Evolutionary conservation across 2,113 vertebrate genomes (phyloP), one percentile per base, ranked within the genome.

Genomic region (Tupaia tana): DNA sequence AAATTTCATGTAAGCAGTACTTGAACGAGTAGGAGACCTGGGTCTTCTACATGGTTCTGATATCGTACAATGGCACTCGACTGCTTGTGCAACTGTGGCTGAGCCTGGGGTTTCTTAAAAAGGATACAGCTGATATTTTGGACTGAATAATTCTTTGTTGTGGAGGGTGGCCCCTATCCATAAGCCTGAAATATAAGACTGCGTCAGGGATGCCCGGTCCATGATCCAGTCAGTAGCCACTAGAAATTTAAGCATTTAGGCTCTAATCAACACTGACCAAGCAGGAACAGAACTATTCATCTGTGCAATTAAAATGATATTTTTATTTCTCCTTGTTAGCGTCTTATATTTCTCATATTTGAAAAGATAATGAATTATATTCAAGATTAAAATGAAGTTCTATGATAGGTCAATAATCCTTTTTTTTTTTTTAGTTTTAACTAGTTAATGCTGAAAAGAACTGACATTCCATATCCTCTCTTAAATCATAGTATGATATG

Each of bases 401-500:
- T 85, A 7, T 70, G 96, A 96, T 64, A 97, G 9, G 16, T 82
- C 75, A 91, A 74, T 67, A 61, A 74, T 58, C 52, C 61, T 7
- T 73, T 54, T 61, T 94, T 43, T 13, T 64, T 20, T 92, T 87
- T 82, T 80, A 9, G 56, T 70, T 56, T 15, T 86, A 63, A 86
- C 29, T 31, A 9, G 7, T 58, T 56, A 74, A 13, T 69, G 43
- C 66, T 89, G 59, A 86, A 90, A 81, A 1, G n/a, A 77, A 95
- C 0, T 31, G 91, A 86, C 20, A 95, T 80, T 95, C 79, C 91
- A 0, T 77, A 24, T 64, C 56, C 24, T 71, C 7, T 34, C 70
- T 43, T 96, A 96, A 96, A 89, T 92, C 71, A 95, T 1, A 58
- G 13, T 8, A 91, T 93, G 89, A 92, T 87, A 4, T 16, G 2